Conservation (phyloP, 1,140 invertebrate genomes). For the Drosophila lacertosa region DNA sequence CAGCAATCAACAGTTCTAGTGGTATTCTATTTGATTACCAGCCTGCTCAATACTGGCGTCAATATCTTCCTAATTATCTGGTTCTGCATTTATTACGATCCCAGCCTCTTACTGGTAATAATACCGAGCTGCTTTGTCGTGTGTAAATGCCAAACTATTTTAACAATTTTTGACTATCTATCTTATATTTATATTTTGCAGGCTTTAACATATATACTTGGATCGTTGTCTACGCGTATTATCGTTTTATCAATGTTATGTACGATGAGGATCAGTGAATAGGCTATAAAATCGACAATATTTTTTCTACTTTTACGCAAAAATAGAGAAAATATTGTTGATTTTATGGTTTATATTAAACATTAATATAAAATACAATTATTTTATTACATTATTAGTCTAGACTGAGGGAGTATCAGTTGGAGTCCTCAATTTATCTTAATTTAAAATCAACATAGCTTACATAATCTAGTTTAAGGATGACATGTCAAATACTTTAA, state of each 20-base stretch:
- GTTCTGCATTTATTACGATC: not conserved
- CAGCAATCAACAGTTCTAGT: constrained; percentile 54
- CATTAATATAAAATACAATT: no score
- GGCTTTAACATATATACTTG: constrained; percentile 40
- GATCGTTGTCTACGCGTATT: constrained; percentile 54
- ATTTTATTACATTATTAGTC: no score
- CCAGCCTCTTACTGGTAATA: not conserved
- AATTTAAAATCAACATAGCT: no score
- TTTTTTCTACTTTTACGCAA: not conserved
- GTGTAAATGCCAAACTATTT: constrained; percentile 39
- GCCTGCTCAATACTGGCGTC: constrained; percentile 41
- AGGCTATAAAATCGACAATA: constrained; percentile 3
- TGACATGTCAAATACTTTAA: not conserved
- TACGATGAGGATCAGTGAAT: not conserved
- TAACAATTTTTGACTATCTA: not conserved
- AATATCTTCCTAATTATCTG: not conserved
- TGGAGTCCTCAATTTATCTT: no score
- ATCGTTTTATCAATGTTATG: not conserved
- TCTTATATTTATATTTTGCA: constrained; percentile 2
- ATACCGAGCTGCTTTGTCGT: not conserved
- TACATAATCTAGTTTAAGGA: no score
- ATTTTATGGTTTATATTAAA: not conserved
- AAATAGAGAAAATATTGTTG: not conserved
- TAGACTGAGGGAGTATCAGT: no score
- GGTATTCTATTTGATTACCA: constrained; percentile 60